Evolutionary conservation across 2,113 vertebrate species (phyloP).

Genomic region (Xiphophorus hellerii): DNA sequence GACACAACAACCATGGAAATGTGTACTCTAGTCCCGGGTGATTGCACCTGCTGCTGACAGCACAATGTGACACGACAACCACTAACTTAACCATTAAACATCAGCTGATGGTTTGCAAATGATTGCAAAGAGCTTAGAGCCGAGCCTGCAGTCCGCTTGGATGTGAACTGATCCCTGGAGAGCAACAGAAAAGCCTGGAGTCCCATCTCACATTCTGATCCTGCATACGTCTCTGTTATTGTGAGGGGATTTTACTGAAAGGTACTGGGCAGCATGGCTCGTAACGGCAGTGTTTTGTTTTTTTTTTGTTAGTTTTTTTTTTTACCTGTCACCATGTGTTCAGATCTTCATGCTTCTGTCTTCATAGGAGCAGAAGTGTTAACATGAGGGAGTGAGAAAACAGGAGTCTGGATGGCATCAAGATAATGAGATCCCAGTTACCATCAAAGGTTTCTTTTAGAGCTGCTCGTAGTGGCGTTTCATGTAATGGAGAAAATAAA

Average conservation of each 20-base stretch:
- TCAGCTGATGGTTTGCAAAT: slow-evolving; percentile 30
- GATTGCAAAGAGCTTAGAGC: slow-evolving; percentile 6
- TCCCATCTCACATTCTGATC: too few species aligned
- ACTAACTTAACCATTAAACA: neutral
- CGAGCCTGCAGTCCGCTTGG: neutral
- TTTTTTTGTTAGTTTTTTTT: neutral
- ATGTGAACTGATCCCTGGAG: too few species aligned
- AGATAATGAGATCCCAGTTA: neutral
- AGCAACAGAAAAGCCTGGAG: too few species aligned
- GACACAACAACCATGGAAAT: too few species aligned
- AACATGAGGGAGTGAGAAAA: slow-evolving; percentile 11
- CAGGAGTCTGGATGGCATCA: slow-evolving; percentile 15
- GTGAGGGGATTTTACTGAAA: too few species aligned
- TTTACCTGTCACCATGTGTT: slow-evolving; percentile 38
- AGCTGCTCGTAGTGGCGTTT: too few species aligned
- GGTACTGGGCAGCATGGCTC: too few species aligned
- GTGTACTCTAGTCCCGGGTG: neutral
- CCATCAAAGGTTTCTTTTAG: neutral
- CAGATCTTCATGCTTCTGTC: slow-evolving; percentile 11
- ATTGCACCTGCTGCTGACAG: slow-evolving; percentile 9
- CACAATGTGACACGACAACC: slow-evolving; percentile 13
- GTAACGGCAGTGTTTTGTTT: slow-evolving; percentile 8
- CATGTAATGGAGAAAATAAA: too few species aligned
- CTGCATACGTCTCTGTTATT: too few species aligned
- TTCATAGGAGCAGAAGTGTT: neutral